Evolutionary conservation across 2,888 invertebrate species (phyloP), one percentile per base, ranked within the genome.

Genomic region (Diarsia rubi): DNA sequence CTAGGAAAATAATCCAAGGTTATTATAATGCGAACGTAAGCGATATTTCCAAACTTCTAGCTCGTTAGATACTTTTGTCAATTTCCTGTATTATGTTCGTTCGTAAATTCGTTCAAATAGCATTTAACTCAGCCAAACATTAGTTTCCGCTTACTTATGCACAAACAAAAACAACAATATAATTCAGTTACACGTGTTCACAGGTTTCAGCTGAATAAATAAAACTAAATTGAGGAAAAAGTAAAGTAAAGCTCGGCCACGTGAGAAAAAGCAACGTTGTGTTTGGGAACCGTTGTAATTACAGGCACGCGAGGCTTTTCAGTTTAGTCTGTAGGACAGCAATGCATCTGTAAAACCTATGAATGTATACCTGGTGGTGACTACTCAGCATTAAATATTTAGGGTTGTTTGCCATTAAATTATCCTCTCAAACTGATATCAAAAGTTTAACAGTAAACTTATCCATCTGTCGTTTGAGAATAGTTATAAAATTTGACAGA

Each of bases 1-100:
- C 98, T 98, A 49, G 0, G 47, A 42, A 1, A 14, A 44, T 14
- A 57, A 31, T 16, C 1, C 8, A 57, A 27, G 27, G 8, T 57
- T 24, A 24, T n/a, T 52, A n/a, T 24, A 54, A 24, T 14, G 16
- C 27, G 2, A 2, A 21, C 11, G 0, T 6, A 8, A 14, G 0
- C 14, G 21, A 16, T 24, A 31, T 44, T 14, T 45, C 14, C 16
- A 31, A 59, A 44, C 49, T 44, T 75, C 6, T 42, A 21, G 8
- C 14, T 42, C 16, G 16, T 57, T 45, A 45, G 16, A n/a, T 54
- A 63, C 21, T 27, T 24, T 76, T 44, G 14, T 3, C 16, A 65
- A 75, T 49, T 75, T 47, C 31, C 65, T 42, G 24, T 76, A 21
- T 1, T 76, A 24, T 1, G 8, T 59, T 49, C 31, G 8, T 59